Conservation (phyloP, 1,140 invertebrate genomes). For the Hirudo medicinalis region DNA sequence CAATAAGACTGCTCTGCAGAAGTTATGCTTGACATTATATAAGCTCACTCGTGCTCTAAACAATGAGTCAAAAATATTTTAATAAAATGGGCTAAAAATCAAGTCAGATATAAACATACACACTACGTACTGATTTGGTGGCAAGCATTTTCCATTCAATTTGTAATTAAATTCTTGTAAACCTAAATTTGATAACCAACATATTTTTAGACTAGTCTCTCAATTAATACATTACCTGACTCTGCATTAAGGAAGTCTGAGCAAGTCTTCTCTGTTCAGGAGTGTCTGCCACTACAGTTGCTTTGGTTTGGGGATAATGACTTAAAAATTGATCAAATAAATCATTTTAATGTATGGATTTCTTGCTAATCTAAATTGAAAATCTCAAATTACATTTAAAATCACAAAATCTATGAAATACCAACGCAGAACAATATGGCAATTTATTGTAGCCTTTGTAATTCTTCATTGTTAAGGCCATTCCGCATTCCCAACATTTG, state of each 20-base stretch:
- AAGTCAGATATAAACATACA: too few species aligned
- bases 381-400: background rate
- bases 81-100: too few species aligned
- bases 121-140: too few species aligned
- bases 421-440: constrained; percentile 13
- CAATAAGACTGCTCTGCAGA: too few species aligned
- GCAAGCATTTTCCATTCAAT: background rate
- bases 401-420: background rate
- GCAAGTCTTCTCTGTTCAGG: constrained; percentile 88
- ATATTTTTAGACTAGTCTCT: too few species aligned
- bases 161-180: too few species aligned
- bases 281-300: constrained; percentile 88
- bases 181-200: too few species aligned
- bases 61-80: too few species aligned
- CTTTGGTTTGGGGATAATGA: constrained; percentile 90
- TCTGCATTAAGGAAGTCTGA: constrained; percentile 94
- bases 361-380: background rate
- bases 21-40: too few species aligned
- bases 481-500: constrained; percentile 16
- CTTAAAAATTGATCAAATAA: constrained; percentile 46
- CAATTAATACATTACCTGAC: constrained; percentile 69
- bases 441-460: constrained; percentile 10
- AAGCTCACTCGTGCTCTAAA: too few species aligned
- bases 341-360: background rate
- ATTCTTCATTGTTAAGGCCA: constrained; percentile 16